Conservation (phyloP, 2,888 invertebrate genomes). For the Germaria angustata region DNA sequence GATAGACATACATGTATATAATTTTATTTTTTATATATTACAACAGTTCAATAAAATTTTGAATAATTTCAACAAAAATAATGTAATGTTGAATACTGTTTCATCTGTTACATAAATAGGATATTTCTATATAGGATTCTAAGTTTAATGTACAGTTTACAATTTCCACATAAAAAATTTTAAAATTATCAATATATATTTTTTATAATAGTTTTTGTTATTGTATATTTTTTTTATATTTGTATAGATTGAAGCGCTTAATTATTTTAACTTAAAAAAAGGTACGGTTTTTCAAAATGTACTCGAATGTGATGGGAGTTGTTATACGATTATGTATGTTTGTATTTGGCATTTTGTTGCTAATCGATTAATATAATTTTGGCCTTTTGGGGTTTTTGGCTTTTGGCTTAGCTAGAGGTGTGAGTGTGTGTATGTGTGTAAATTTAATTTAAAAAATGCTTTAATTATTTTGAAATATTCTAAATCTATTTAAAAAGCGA, state of each 20-base stretch:
- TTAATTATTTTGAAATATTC: constrained; percentile 28
- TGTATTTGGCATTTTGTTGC: neutral
- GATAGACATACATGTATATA: constrained; percentile 2
- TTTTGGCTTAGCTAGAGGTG: constrained; percentile 40
- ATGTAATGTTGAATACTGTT: constrained; percentile 40
- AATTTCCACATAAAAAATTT: constrained; percentile 35
- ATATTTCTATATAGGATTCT: constrained; percentile 28
- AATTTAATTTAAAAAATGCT: constrained; percentile 38
- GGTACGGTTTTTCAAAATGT: constrained; percentile 51
- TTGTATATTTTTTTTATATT: neutral
- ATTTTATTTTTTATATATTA: constrained; percentile 27
- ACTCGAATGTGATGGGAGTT: constrained; percentile 49
- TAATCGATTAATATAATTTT: constrained; percentile 42
- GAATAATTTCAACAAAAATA: constrained; percentile 58
- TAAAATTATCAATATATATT: constrained; percentile 14
- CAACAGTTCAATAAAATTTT: constrained; percentile 64
- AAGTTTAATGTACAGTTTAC: constrained; percentile 26
- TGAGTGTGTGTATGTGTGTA: constrained; percentile 11
- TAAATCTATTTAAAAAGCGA: constrained; percentile 77
- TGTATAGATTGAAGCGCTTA: constrained; percentile 50
- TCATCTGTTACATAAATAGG: constrained; percentile 52
- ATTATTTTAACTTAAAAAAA: constrained; percentile 52
- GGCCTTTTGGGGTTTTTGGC: constrained; percentile 43
- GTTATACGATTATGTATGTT: neutral
- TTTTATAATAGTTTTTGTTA: neutral